phyloP scores from a whole-genome alignment of 2,113 vertebrate genomes.

The Hydropotes inermis region DNA sequence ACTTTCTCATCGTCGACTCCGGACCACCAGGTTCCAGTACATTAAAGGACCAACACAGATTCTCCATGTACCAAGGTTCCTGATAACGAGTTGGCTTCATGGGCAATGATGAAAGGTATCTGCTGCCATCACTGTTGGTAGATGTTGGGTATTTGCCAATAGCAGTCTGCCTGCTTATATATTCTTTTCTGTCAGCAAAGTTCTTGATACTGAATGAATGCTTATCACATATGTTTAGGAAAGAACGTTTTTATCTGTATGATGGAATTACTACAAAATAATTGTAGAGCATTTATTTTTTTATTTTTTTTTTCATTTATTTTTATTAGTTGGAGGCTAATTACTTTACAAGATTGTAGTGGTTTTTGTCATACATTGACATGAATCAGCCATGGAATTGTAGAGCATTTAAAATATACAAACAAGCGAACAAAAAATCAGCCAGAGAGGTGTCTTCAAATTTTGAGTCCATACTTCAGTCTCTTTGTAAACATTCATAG shows the following conservation, averaged over 20 bases:
- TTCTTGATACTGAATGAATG: not conserved
- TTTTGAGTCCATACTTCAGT: not conserved
- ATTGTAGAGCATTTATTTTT: not conserved
- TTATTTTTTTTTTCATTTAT: no score
- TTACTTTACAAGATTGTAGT: no score
- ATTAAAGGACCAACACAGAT: no score
- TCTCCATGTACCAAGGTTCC: not conserved
- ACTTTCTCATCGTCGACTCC: no score
- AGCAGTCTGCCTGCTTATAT: not conserved
- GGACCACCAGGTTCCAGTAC: no score
- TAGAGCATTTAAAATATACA: not conserved
- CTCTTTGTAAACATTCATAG: not conserved
- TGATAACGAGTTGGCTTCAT: not conserved
- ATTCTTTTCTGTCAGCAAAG: not conserved
- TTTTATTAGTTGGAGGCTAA: no score
- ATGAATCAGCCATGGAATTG: not conserved
- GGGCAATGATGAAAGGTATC: not conserved
- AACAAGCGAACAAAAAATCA: not conserved
- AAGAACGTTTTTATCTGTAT: not conserved
- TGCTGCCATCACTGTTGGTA: rapidly evolving
- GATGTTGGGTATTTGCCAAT: not conserved
- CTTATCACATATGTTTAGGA: not conserved
- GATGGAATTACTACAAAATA: not conserved
- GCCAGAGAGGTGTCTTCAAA: not conserved
- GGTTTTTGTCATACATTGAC: no score